Evolutionary conservation across 2,888 invertebrate species (phyloP), one percentile per base, ranked within the genome.

Genomic region (Spisula subtruncata): DNA sequence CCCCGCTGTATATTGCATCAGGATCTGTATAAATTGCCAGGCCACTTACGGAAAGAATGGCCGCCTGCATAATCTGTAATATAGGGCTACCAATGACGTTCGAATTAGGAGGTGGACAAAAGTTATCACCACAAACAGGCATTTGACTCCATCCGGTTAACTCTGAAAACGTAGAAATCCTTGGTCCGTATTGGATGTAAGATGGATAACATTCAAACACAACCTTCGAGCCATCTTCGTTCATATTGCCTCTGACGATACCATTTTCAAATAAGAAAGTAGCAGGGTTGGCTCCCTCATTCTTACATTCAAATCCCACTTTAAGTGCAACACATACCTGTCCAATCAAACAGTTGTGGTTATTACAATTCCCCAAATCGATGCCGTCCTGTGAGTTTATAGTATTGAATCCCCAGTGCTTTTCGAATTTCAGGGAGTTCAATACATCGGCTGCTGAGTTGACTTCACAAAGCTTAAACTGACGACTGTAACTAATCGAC

Each of bases 161-260:
- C 25, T 66, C 60, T 25, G 60, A 66, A 25, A 25, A 66, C 12
- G 10, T 25, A n/a, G 25, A 5, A n/a, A 25, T 66, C 25, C 60
- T 66, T 25, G 60, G 60, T 25, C 60, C 60, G 10, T 66, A n/a
- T 6, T 25, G 60, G 25, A 25, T 25, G 60, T 66, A 25, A 25
- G 60, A 25, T 25, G 25, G n/a, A n/a, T 25, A 66, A 66, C 60
- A 66, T 66, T 66, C 60, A 66, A 66, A 10, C 25, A 12, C 25
- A 10, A 66, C 25, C 25, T 66, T 66, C 5, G 60, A 66, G 5
- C 60, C 60, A 66, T 66, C 60, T 10, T 25, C n/a, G 25, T 66
- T 66, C 25, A 66, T 66, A 25, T 66, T 66, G n/a, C 60, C 60
- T 66, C 25, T 66, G 60, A 66, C 60, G 25, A 66, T 12, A 66